Base-by-base conservation (phyloP, 1,140 invertebrate species). In the Stegodyphus dumicola region DNA sequence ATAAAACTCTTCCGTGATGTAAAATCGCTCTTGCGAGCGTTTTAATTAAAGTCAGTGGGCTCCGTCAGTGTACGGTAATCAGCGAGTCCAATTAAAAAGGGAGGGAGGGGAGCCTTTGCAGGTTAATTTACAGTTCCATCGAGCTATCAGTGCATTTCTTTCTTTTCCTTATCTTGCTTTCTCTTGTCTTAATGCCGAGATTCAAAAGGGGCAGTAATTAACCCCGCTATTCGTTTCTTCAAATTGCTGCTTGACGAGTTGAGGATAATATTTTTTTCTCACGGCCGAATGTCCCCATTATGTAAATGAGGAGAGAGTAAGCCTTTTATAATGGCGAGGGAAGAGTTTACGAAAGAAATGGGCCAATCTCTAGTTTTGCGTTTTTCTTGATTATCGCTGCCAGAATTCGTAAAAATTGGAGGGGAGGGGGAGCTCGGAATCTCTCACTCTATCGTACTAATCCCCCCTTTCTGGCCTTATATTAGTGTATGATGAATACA, bases 61-160 rank as follows among this genome's bases (percentile, higher is more conserved):
- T 75, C 69, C 75, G 75, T 83, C 71, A 83, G 67, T 83, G 80
- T 83, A 67, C 64, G 56, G 60, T 83, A 83, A 83, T 83, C 71
- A 75, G 67, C 70, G 80, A 51, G 48, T 74, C 71, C 71, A 83
- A 83, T 83, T 83, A 83, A 83, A 83, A 83, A 75, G 64, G 71
- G 76, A 64, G 33, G 33, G 67, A 52, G 5, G 17, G 56, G 78
- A 73, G 60, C 79, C 75, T 83, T 83, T 83, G 80, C 71, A 83
- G 80, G 80, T 75, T 83, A 83, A 83, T 83, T 83, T 83, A 83
- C 71, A 83, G 80, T 83, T 75, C 17, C 80, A 53, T 33, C 33
- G 49, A 52, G 49, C 49, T 75, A 75, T 74, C 70, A 53, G 70
- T 74, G 70, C 18, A 53, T 73, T 60, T 73, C 70, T 65, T 80